Evolutionary conservation across 1,140 invertebrate genomes (phyloP), one percentile per base, ranked within the genome.

Genomic region (Venustaconcha ellipsiformis): DNA sequence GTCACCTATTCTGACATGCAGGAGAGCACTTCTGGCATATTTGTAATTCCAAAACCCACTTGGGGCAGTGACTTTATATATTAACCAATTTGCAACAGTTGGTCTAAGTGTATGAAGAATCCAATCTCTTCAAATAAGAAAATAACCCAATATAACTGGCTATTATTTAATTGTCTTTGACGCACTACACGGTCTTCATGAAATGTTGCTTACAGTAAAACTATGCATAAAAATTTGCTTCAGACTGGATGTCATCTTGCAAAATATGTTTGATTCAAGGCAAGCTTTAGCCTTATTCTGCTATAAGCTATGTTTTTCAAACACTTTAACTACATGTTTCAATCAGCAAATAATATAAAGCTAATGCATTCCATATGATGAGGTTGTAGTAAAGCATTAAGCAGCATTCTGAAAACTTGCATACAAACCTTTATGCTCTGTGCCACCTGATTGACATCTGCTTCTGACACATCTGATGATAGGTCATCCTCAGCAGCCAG

Each of bases 391-490:
- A 48, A 48, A 48, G 37, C 6, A 6, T 48, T 48, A 6, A 48
- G 37, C 37, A 8, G 37, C 37, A 11, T 48, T 48, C 37, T 48
- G 37, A 48, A 20, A 76, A 23, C 8, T 14, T 30, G 30, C 57
- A 20, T 57, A 82, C 84, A 80, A 80, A 88, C 87, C 64, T 80
- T 84, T 55, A 89, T 80, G 67, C 82, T 82, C 73, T 86, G 83
- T 14, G 86, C 86, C 79, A 89, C 74, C 67, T 86, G 81, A 30
- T 82, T 80, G 14, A 86, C 84, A 82, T 89, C 87, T 60, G 84
- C 86, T 23, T 89, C 88, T 17, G 88, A 89, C 6, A 87, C 73
- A 70, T 88, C 86, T 56, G 86, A 88, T 20, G 80, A 72, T 6
- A 79, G 80, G 72, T 80, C 80, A 70, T 85, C 83, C 23, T 83